Evolutionary conservation across 1,140 invertebrate species (phyloP).

Genomic region (Cyphomyrmex costatus): DNA sequence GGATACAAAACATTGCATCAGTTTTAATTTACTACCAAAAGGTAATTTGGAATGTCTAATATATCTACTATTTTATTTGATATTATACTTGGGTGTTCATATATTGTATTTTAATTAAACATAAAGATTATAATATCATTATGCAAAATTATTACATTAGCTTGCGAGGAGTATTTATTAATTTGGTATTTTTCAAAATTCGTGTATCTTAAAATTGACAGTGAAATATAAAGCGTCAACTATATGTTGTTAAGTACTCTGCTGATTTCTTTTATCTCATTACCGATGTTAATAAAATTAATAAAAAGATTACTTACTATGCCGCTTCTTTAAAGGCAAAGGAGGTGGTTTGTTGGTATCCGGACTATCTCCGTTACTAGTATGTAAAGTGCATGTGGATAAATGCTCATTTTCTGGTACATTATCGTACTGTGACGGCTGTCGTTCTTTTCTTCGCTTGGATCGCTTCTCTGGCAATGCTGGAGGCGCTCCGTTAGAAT

Average conservation of each 20-base stretch:
- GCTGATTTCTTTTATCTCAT: slow-evolving; percentile 41
- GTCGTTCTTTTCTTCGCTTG: slow-evolving; percentile 87
- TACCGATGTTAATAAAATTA: slow-evolving; percentile 27
- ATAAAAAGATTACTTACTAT: slow-evolving; percentile 91
- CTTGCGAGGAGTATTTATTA: slow-evolving; percentile 2
- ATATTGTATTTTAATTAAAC: background rate
- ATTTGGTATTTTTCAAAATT: slow-evolving; percentile 16
- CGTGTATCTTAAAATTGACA: slow-evolving; percentile 20
- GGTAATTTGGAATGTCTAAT: slow-evolving; percentile 63
- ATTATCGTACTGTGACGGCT: slow-evolving; percentile 93
- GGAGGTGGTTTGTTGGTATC: slow-evolving; percentile 93
- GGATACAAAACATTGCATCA: slow-evolving; percentile 87
- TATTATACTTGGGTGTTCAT: background rate
- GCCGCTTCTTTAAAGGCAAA: slow-evolving; percentile 95
- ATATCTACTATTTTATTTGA: slow-evolving; percentile 49
- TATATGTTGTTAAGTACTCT: background rate
- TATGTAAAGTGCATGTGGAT: slow-evolving; percentile 87
- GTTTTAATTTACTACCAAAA: slow-evolving; percentile 78
- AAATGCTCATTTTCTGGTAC: slow-evolving; percentile 88
- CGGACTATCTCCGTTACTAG: slow-evolving; percentile 83
- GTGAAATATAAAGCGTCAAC: background rate
- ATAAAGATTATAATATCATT: background rate
- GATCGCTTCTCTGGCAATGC: slow-evolving; percentile 90
- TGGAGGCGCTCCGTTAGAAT: slow-evolving; percentile 88
- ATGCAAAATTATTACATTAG: slow-evolving; percentile 5